Evolutionary conservation across 2,113 vertebrate species (phyloP).

Genomic region (Eulacestoma nigropectus): DNA sequence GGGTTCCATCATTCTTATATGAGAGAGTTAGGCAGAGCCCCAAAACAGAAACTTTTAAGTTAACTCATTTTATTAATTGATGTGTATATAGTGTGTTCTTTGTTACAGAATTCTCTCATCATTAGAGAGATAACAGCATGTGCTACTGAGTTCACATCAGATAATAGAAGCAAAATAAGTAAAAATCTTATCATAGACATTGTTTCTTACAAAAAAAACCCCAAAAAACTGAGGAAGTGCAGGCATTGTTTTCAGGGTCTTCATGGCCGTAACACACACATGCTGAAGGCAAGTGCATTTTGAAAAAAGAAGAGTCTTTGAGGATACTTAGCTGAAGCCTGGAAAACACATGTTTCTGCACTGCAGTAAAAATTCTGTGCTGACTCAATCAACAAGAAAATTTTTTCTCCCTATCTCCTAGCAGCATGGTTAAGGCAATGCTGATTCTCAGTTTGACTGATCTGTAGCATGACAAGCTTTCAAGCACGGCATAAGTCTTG

Average conservation of each 20-base stretch:
- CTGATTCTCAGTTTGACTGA: background rate
- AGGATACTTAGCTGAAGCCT: background rate
- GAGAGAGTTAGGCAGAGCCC: background rate
- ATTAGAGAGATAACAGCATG: background rate
- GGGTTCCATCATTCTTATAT: rapidly evolving
- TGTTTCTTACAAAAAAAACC: background rate
- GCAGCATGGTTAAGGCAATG: background rate
- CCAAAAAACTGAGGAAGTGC: background rate
- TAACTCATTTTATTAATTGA: background rate
- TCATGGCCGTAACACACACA: background rate
- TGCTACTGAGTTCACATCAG: background rate
- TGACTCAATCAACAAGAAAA: background rate
- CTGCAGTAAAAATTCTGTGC: background rate
- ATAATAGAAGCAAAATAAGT: background rate
- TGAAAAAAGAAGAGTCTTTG: background rate
- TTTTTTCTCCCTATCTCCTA: background rate
- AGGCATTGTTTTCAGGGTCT: background rate
- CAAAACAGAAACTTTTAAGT: background rate
- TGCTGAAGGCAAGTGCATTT: background rate
- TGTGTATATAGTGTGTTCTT: background rate
- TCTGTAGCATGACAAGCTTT: background rate
- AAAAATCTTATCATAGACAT: background rate
- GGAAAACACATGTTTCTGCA: background rate
- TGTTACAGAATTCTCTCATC: background rate
- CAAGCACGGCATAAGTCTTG: background rate